A percentile compares a stretch with the other conserved stretches of the same genome.
These are phyloP conservation scores for Ormyrus thymus DNA, from an alignment of 2,888 invertebrate species.

Conservation along the genomic window DNA sequence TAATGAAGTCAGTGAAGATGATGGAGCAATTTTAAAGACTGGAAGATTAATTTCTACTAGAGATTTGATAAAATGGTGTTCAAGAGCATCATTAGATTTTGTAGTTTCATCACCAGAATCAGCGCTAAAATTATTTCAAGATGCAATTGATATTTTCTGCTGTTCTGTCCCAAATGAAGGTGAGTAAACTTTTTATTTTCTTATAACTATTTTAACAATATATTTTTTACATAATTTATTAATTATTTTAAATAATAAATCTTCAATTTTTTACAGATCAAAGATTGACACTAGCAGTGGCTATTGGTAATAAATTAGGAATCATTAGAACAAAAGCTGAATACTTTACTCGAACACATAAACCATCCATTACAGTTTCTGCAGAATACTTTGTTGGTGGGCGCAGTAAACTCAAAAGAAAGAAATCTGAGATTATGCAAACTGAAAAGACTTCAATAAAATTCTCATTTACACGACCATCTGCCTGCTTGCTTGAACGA, in stretches of 20 bases:
- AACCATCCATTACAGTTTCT: slow-evolving; percentile 83
- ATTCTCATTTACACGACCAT: slow-evolving; percentile 89
- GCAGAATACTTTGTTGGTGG: slow-evolving; percentile 82
- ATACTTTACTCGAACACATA: slow-evolving; percentile 86
- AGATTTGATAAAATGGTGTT: slow-evolving; percentile 95
- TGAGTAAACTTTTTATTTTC: slow-evolving; percentile 55
- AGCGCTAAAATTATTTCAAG: slow-evolving; percentile 86
- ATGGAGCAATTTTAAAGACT: slow-evolving; percentile 71
- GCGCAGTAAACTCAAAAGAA: slow-evolving; percentile 76
- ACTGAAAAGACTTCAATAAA: slow-evolving; percentile 75
- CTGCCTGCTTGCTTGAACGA: slow-evolving; percentile 89
- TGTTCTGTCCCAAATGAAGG: slow-evolving; percentile 81
- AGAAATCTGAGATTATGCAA: slow-evolving; percentile 63
- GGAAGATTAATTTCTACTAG: slow-evolving; percentile 86
- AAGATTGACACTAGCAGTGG: slow-evolving; percentile 82
- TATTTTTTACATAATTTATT: neutral
- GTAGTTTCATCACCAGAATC: slow-evolving; percentile 83
- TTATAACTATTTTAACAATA: neutral
- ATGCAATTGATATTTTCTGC: slow-evolving; percentile 94
- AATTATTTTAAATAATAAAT: neutral
- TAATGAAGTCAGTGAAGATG: slow-evolving; percentile 73
- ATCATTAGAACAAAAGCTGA: slow-evolving; percentile 88
- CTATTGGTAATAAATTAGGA: slow-evolving; percentile 88
- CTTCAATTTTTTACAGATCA: slow-evolving; percentile 73
- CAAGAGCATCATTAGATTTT: slow-evolving; percentile 84